Evolutionary conservation across 2,113 vertebrate genomes (phyloP), one percentile per base, ranked within the genome.

Genomic region (Corvus cornix): DNA sequence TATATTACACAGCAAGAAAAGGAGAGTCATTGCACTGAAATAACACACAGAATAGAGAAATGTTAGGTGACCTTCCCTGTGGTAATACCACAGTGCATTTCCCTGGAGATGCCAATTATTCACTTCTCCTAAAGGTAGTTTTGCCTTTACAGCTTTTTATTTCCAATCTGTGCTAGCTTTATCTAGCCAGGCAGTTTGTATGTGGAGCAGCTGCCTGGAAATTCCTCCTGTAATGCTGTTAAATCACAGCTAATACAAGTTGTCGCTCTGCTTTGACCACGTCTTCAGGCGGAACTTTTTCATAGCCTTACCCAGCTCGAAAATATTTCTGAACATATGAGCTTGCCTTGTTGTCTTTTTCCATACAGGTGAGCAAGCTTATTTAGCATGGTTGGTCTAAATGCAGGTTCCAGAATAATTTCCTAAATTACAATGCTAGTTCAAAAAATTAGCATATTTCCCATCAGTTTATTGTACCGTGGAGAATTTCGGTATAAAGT

Each of bases 151-250:
- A 85, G 58, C n/a, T 85, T 85, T 72, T 87, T 83, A 53, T 62
- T 95, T 90, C 78, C 63, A 79, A 58, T 49, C 78, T 90, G 62
- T 55, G 49, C n/a, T 41, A 74, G 49, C n/a, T 84, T 93, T 95
- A 93, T 93, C 92, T 87, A 52, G 49, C 37, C 85, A 92, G 53
- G 70, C 58, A 95, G 82, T 93, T 62, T 83, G 58, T 46, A 18
- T 30, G 56, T 44, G 78, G 64, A 89, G 87, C 52, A 75, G 87
- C 64, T 91, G 78, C 21, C 70, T 95, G 87, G 92, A 87, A 95
- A 44, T 64, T 83, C 58, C 70, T 90, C 41, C 85, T 88, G 67
- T 85, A 96, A 96, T 94, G 92, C 70, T 85, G 78, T 91, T 90
- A 94, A 87, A 82, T 95, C 85, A 82, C 18, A 87, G 37, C 84